Evolutionary conservation across 2,113 vertebrate genomes (phyloP), one percentile per base, ranked within the genome.

Genomic region (Diadophis punctatus): DNA sequence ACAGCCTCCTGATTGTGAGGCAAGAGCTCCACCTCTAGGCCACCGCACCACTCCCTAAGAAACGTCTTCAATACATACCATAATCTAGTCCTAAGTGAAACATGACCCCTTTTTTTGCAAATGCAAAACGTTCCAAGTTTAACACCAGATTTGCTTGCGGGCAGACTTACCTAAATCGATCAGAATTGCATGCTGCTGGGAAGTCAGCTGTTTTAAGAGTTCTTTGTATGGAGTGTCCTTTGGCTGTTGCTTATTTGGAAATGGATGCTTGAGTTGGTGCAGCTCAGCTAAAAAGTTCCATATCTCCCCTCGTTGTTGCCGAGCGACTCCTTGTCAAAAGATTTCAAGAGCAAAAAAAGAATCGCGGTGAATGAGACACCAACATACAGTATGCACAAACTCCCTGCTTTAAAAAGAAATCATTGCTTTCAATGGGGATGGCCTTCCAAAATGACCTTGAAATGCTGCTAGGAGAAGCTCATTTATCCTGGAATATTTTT

Each of bases 171-270:
- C 99, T 1, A 99, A 97, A 95, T 99, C 99, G 60, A 99, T 99
- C 90, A 99, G 99, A 95, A 99, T 99, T 56, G 99, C 99, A 1
- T 99, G 99, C 93, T 99, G 99, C 89, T 99, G 99, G 1, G 99
- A 98, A 60, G 99, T 99, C 90, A 99, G 97, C 91, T 99, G 99
- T 93, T 99, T 99, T 27, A 99, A 95, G 92, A 99, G 98, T 63
- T 99, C 99, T 96, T 99, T 99, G 96, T 99, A 99, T 0, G 99
- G 98, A 0, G 95, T 97, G 93, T 98, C 97, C 92, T 98, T 98
- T 46, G 98, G 96, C 1, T 97, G 98, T 18, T 98, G 98, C 93
- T 98, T 98, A 91, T 96, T 96, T 0, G 98, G 97, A 85, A 98
- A 97, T 0, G 97, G 98, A 94, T 99, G 98, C 80, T 97, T 97